Evolutionary conservation across 2,888 invertebrate genomes (phyloP), one percentile per base, ranked within the genome.

Genomic region (Caenorhabditis plicata): DNA sequence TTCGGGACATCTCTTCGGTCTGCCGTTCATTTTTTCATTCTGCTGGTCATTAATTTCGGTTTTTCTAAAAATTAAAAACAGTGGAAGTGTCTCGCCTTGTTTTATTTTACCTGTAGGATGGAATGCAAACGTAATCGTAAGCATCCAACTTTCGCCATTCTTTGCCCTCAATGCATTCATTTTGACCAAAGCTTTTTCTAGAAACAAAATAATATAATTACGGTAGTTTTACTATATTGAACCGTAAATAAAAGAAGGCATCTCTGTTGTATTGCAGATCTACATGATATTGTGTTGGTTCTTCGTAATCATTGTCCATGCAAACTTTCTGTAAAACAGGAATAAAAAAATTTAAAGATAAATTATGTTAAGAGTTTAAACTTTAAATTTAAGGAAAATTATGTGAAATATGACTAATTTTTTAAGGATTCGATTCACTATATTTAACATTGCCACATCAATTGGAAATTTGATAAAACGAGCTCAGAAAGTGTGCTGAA

Each of bases 41-140:
- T 22, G 22, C 7, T 17, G 7, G 3, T 35, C 35, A 20, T 35
- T 8, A 4, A 40, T 3, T 19, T 40, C 40, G 11, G 15, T 15
- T 15, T 27, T 25, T 25, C 35, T 17, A 7, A 7, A 35, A 15
- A 15, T n/a, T n/a, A n/a, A n/a, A n/a, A n/a, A n/a, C n/a, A n/a
- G n/a, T n/a, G n/a, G n/a, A n/a, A n/a, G n/a, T n/a, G n/a, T n/a
- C n/a, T n/a, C n/a, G n/a, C n/a, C n/a, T n/a, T n/a, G n/a, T n/a
- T n/a, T n/a, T n/a, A n/a, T n/a, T n/a, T n/a, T 35, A 64, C 69
- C 70, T 45, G 3, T 43, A 29, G 1, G 61, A 50, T n/a, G 53
- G 64, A 3, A 81, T 77, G 51, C 79, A 79, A 20, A 74, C 71
- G 43, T 71, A 81, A 56, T 79, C 79, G 49, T 81, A 80, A 11